Evolutionary conservation across 2,888 invertebrate species (phyloP), one percentile per base, ranked within the genome.

Genomic region (Acheta domesticus): DNA sequence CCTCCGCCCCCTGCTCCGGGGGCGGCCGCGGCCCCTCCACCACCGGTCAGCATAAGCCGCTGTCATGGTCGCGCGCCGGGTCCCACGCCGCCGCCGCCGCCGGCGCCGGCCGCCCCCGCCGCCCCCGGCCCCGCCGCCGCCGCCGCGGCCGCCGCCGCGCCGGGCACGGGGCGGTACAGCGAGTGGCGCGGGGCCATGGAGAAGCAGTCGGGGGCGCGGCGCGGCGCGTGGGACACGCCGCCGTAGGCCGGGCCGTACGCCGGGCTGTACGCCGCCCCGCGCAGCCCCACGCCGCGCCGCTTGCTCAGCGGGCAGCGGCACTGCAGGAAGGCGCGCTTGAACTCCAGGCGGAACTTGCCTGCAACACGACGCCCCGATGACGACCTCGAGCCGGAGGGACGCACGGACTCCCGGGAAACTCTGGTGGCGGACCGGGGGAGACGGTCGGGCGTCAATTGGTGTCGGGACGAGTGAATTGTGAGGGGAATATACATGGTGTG

Each of bases 301-400:
- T 48, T 78, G 12, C 76, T 48, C 23, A 50, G 77, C n/a, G 77
- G 79, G 80, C 82, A 81, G 77, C 80, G 81, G 82, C 92, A 92
- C 84, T 91, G 91, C 86, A 91, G 91, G 86, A 93, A 91, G 1
- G 92, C 91, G 83, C 92, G 90, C 83, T 90, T 90, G 86, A 93
- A 93, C 85, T 93, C 93, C 82, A 91, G 89, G 12, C 92, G 91
- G 86, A 93, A 93, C 88, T 93, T 93, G 80, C 92, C 93, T 93
- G 90, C 12, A 90, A 90, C 88, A 88, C 87, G 83, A 80, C 83
- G 81, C 83, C 77, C 62, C 74, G 74, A 78, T 49, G 77, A 76
- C 62, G 36, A 36, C 36, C 36, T 8, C 36, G 36, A 8, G 36
- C 8, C 36, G 36, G 36, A 3, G 36, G 36, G 36, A 36, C 36